These are phyloP conservation scores for Desoria tigrina DNA, from an alignment of 2,888 invertebrate genomes.

Conservation along the genomic window DNA sequence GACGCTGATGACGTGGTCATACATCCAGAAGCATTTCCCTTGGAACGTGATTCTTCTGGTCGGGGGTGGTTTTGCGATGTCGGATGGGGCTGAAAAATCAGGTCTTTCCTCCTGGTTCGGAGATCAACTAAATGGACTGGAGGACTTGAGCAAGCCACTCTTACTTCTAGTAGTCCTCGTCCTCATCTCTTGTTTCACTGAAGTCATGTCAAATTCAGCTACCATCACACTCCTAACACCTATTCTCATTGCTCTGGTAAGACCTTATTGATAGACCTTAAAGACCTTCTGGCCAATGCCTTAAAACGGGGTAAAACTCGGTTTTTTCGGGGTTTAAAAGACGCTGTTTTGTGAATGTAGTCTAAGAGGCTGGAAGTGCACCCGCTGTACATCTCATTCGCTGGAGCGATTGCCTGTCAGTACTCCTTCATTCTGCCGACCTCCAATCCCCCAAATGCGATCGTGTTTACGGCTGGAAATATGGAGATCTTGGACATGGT, in stretches of 20 bases:
- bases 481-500: conserved; percentile 35
- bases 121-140: conserved; percentile 66
- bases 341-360: conserved; percentile 60
- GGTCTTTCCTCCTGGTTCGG: conserved; percentile 77
- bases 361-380: conserved; percentile 71
- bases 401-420: conserved; percentile 83
- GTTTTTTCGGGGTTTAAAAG: neutral
- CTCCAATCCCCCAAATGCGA: conserved; percentile 94
- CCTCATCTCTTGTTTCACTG: conserved; percentile 78
- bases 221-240: conserved; percentile 85
- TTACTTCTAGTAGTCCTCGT: conserved; percentile 75
- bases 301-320: no score
- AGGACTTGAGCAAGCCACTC: conserved; percentile 64
- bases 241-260: conserved; percentile 75
- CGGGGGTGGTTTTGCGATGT: conserved; percentile 82
- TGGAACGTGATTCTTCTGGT: conserved; percentile 20
- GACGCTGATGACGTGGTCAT: conserved; percentile 16
- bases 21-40: conserved; percentile 17
- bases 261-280: conserved; percentile 40
- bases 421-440: conserved; percentile 93
- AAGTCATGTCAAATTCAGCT: conserved; percentile 86
- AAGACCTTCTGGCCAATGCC: neutral
- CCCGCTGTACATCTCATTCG: conserved; percentile 85
- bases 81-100: conserved; percentile 77
- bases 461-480: conserved; percentile 68